phyloP scores from a whole-genome alignment of 2,888 invertebrate species.

The Cantharis lateralis region DNA sequence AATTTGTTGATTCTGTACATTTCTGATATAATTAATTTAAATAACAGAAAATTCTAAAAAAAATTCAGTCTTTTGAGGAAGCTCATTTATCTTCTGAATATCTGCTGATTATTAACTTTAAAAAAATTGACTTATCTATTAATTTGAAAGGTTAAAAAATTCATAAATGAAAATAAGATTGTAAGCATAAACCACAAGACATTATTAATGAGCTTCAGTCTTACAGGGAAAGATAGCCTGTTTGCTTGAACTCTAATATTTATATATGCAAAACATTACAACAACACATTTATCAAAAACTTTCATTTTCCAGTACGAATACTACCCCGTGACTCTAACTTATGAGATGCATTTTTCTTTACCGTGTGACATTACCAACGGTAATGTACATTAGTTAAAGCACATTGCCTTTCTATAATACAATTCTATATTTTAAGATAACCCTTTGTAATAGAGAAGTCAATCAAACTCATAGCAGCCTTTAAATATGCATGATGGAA shows the following conservation, averaged over 20 bases:
- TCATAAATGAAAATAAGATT: conserved; percentile 43
- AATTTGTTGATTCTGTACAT: not conserved
- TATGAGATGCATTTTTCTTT: conserved; percentile 51
- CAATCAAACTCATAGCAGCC: not conserved
- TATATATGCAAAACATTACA: conserved; percentile 55
- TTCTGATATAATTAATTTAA: not conserved
- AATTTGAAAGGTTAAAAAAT: conserved; percentile 10
- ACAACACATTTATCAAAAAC: conserved; percentile 52
- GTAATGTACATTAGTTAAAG: conserved; percentile 40
- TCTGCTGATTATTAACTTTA: not conserved
- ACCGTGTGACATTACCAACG: conserved; percentile 40
- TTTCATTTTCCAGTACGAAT: conserved; percentile 54
- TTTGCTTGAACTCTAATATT: conserved; percentile 51
- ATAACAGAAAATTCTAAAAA: not conserved
- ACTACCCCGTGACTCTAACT: conserved; percentile 51
- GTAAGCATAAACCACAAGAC: conserved; percentile 39
- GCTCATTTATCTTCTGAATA: not conserved
- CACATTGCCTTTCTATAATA: conserved; percentile 1
- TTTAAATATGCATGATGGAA: not conserved
- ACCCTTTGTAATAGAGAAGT: not conserved
- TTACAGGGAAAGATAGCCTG: conserved; percentile 49
- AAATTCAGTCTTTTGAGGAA: not conserved
- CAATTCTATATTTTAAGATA: not conserved
- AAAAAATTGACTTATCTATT: not conserved
- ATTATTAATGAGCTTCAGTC: conserved; percentile 44